Evolutionary conservation across 2,888 invertebrate species (phyloP).

Genomic region (Reticulitermes lucifugus): DNA sequence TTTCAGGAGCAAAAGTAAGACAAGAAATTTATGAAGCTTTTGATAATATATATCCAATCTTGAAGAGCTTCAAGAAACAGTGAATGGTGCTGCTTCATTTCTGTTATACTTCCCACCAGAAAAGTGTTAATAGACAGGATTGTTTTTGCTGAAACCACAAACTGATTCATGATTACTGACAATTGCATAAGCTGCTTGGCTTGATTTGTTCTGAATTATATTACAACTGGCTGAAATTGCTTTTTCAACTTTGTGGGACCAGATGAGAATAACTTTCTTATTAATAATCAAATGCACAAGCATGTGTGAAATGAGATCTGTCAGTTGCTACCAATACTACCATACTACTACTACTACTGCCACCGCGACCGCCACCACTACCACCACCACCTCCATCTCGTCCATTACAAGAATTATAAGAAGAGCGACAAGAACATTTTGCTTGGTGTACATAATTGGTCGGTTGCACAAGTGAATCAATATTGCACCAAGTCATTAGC

Average conservation of each 20-base stretch:
- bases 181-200: not conserved
- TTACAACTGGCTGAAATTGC: not conserved
- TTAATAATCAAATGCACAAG: not conserved
- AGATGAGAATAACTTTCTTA: not conserved
- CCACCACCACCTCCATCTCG: too few relatives aligned
- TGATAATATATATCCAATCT: conserved; percentile 73
- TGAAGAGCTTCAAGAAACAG: conserved; percentile 72
- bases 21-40: conserved; percentile 75
- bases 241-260: not conserved
- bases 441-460: too few relatives aligned
- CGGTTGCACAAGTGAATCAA: too few relatives aligned
- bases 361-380: too few relatives aligned
- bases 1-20: conserved; percentile 72
- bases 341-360: too few relatives aligned
- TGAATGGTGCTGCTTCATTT: conserved; percentile 53
- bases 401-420: too few relatives aligned
- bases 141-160: conserved; percentile 31
- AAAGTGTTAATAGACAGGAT: not conserved
- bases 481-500: not conserved
- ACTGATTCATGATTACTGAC: not conserved
- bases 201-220: not conserved
- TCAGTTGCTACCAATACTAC: too few relatives aligned
- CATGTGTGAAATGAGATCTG: too few relatives aligned
- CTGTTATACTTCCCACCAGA: not conserved
- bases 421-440: too few relatives aligned